Percentiles rank a stretch among this genome's conserved stretches.
Conservation (phyloP, 2,113 vertebrate genomes). For the Amia ocellicauda region DNA sequence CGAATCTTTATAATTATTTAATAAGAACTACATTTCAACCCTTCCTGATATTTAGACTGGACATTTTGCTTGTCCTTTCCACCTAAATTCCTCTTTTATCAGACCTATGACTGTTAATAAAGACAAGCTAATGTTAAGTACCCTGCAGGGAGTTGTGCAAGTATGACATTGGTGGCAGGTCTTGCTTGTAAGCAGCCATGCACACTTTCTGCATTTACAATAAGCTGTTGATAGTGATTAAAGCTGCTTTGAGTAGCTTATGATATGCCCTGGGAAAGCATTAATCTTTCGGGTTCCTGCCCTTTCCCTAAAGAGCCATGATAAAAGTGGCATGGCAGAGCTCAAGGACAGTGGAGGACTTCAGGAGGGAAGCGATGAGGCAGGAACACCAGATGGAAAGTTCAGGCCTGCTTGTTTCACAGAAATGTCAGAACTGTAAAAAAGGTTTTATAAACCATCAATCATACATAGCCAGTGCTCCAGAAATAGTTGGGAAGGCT, state of each 20-base stretch:
- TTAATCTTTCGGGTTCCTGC: slow-evolving; percentile 46
- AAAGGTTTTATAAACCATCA: slow-evolving; percentile 55
- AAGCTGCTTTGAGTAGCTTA: slow-evolving; percentile 21
- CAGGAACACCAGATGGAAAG: slow-evolving; percentile 52
- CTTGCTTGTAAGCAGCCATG: slow-evolving; percentile 30
- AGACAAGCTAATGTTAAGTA: slow-evolving; percentile 6
- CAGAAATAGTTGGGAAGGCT: slow-evolving; percentile 51
- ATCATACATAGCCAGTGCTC: slow-evolving; percentile 46
- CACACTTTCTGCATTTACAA: slow-evolving; percentile 36
- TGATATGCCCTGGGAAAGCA: slow-evolving; percentile 41
- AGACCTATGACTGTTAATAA: slow-evolving; percentile 14
- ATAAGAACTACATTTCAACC: background rate
- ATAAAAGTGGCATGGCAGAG: slow-evolving; percentile 35
- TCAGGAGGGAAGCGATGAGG: slow-evolving; percentile 27
- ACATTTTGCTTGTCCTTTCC: background rate
- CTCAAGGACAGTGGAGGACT: slow-evolving; percentile 46
- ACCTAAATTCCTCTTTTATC: slow-evolving; percentile 2
- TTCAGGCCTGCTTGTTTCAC: slow-evolving; percentile 62
- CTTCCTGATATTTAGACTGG: background rate
- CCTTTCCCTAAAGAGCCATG: slow-evolving; percentile 43
- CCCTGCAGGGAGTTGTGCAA: background rate
- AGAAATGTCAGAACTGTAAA: slow-evolving; percentile 65
- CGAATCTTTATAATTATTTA: no score
- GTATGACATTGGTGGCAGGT: slow-evolving; percentile 32
- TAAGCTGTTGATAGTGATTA: slow-evolving; percentile 41